A percentile compares a stretch with the other conserved stretches of the same genome.
phyloP scores from a whole-genome alignment of 2,888 invertebrate genomes.

The Archips crataeganus region DNA sequence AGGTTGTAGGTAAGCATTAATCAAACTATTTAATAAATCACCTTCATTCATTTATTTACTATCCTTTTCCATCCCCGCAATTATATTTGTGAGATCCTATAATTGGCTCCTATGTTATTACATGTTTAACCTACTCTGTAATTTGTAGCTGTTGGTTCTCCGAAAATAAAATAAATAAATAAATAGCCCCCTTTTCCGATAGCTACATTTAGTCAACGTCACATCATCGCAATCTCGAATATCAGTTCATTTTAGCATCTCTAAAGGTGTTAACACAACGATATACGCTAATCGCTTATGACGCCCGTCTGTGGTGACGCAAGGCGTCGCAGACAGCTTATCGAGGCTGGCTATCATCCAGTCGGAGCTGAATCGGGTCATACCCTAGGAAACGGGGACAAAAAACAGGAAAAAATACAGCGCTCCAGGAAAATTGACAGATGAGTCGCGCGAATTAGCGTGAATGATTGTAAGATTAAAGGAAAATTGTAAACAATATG shows the following conservation, averaged over 20 bases:
- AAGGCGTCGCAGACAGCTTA: slow-evolving; percentile 7
- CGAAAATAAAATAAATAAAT: too few relatives aligned
- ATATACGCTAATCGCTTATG: slow-evolving; percentile 28
- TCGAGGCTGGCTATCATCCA: slow-evolving; percentile 38
- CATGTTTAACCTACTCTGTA: too few relatives aligned
- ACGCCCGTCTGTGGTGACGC: neutral
- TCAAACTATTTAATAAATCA: too few relatives aligned
- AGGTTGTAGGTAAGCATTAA: too few relatives aligned
- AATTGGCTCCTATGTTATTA: too few relatives aligned
- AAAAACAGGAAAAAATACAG: slow-evolving; percentile 27
- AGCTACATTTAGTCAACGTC: neutral
- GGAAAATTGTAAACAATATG: neutral
- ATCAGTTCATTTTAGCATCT: neutral
- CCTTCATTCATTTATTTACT: too few relatives aligned
- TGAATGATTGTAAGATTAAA: neutral
- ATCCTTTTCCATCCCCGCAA: neutral
- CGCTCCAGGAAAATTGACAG: neutral
- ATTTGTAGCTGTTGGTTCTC: too few relatives aligned
- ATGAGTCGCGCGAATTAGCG: neutral
- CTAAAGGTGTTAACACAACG: neutral
- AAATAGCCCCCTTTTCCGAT: neutral
- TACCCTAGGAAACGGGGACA: slow-evolving; percentile 13
- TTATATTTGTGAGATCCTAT: too few relatives aligned
- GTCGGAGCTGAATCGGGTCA: neutral
- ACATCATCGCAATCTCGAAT: neutral